Base-by-base conservation (phyloP, 2,888 invertebrate genomes). In the Athrips mouffetella region DNA sequence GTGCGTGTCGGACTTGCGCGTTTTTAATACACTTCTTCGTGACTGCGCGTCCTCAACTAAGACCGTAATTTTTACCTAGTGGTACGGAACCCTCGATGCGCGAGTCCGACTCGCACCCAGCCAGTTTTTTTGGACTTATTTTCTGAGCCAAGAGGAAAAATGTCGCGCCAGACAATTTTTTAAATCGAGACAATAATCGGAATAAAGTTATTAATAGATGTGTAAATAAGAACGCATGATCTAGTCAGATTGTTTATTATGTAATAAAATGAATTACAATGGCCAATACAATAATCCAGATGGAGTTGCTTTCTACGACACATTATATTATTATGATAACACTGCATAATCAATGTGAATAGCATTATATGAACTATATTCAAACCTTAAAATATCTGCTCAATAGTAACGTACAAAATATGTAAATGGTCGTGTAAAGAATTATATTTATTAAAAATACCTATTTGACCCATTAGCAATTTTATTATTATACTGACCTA, bases 161-260 rank as follows among this genome's bases (percentile, higher is more conserved):
- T n/a, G n/a, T n/a, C n/a, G n/a, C n/a, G n/a, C n/a, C n/a, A n/a
- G n/a, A n/a, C n/a, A n/a, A n/a, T n/a, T n/a, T n/a, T n/a, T n/a
- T n/a, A n/a, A n/a, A n/a, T n/a, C n/a, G n/a, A n/a, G n/a, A n/a
- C n/a, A n/a, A n/a, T n/a, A n/a, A n/a, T n/a, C n/a, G n/a, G n/a
- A n/a, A n/a, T 29, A 29, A 29, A 8, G 2, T 29, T 10, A 29
- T 29, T 2, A 29, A 6, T 15, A 31, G 31, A 18, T 18, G 1
- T 20, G 39, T 10, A 64, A 77, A 72, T 70, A 60, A 74, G 75
- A 73, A 47, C 48, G 23, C 47, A 13, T 47, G 53, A 65, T 73
- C 77, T 83, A 84, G 78, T 81, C 83, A 82, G 81, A 79, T 82
- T 80, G 76, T 83, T 77, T 79, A 83, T 81, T 82, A 80, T 73